Base-by-base conservation (phyloP, 92 coral and sea anemone species). In the Nematostella vectensis region DNA sequence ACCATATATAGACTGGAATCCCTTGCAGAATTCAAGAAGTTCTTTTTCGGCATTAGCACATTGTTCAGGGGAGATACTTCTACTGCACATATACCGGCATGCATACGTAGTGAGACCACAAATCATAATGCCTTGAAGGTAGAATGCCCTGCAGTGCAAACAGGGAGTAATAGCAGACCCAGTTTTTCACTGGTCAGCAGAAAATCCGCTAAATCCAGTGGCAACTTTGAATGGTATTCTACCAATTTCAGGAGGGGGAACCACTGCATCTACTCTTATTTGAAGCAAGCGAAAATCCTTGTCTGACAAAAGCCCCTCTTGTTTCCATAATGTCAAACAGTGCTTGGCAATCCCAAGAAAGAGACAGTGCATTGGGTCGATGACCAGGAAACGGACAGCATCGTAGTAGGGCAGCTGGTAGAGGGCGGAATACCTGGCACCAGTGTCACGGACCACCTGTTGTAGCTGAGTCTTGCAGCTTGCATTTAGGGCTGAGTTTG, bases 151-250 rank as follows among this genome's bases (percentile, higher is more conserved):
- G 47, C 37, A 82, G 38, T 25, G 77, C 76, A 77, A 70, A 77
- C 24, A 70, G 25, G 9, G 84, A 82, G 48, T 63, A 82, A 17
- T 53, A 55, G 13, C 28, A 18, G 1, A 69, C 61, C 67, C 82
- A 75, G 50, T 54, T 54, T 42, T 75, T 70, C 83, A 82, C 48
- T 82, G 83, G 29, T 82, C 79, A 15, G 89, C 80, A 3, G 73
- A 74, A 27, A 80, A 79, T 8, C 87, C 81, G 16, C 62, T 53
- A 58, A 74, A 80, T 3, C 69, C 68, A n/a, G 56, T 57, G 11
- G 67, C 48, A 53, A 68, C 73, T 37, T 74, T 76, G 17, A 39
- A 52, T 1, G 82, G 83, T 30, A 69, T 68, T 2, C 88, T 61
- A 26, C 82, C 78, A 20, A 80, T 47, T 29, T 44, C 56, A 0